These are phyloP conservation scores for Agelas oroides DNA, from an alignment of 37 sponge, comb jelly and placozoan genomes.

Conservation along the genomic window DNA sequence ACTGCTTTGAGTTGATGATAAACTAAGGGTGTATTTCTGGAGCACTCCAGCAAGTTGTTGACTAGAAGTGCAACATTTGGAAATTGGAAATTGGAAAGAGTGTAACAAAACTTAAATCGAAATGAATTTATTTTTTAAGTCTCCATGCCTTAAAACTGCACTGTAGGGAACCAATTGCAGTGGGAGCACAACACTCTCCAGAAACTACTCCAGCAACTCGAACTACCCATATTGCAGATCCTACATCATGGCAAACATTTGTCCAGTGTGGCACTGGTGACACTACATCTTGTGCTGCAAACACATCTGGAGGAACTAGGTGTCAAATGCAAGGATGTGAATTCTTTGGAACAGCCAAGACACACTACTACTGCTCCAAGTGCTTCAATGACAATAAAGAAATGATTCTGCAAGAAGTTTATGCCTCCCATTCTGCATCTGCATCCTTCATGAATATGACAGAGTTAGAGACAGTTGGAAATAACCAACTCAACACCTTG, in stretches of 20 bases:
- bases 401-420: constrained; percentile 25
- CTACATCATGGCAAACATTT: too few relatives aligned
- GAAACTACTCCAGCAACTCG: too few relatives aligned
- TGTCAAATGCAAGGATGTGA: constrained; percentile 58
- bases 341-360: constrained; percentile 54
- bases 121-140: too few relatives aligned
- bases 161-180: too few relatives aligned
- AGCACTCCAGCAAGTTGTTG: too few relatives aligned
- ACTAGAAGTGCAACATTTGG: too few relatives aligned
- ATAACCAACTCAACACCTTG: not conserved
- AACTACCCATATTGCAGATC: not conserved
- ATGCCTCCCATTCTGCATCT: not conserved
- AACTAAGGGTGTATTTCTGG: too few relatives aligned
- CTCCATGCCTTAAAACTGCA: too few relatives aligned
- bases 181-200: too few relatives aligned
- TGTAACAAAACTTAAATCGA: too few relatives aligned
- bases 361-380: constrained; percentile 58
- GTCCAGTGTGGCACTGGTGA: not conserved
- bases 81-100: too few relatives aligned
- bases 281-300: not conserved
- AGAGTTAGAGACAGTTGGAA: not conserved
- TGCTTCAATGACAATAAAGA: constrained; percentile 53
- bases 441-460: constrained; percentile 44
- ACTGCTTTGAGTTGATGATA: too few relatives aligned
- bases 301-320: constrained; percentile 2